A percentile compares a stretch with the other conserved stretches of the same genome.
These are phyloP conservation scores for Oreamnos americanus DNA, from an alignment of 2,113 vertebrate genomes.

Conservation along the genomic window DNA sequence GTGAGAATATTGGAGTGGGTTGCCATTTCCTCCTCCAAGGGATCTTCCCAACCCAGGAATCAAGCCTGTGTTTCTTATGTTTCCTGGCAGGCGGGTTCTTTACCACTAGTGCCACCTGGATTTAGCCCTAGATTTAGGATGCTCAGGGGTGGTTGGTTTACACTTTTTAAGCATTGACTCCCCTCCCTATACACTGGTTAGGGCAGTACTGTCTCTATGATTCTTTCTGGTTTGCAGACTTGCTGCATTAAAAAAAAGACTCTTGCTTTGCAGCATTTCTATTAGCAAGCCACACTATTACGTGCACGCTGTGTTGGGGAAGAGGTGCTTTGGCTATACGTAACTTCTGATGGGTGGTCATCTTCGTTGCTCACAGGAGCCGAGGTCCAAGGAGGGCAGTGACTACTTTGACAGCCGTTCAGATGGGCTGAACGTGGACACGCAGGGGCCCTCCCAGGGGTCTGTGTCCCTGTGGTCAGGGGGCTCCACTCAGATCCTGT, in stretches of 20 bases:
- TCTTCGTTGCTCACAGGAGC: conserved; percentile 84
- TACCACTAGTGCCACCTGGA: neutral
- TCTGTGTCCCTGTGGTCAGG: conserved; percentile 87
- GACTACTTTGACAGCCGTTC: conserved; percentile 92
- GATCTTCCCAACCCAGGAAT: neutral
- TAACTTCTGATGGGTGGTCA: neutral
- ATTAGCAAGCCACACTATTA: accelerated
- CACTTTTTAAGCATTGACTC: neutral
- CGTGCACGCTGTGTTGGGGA: accelerated
- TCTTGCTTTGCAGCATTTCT: neutral
- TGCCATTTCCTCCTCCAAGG: neutral
- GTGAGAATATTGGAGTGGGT: neutral
- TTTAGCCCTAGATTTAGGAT: neutral
- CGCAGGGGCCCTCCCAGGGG: conserved; percentile 83
- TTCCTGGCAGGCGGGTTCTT: neutral
- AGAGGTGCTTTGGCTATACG: accelerated
- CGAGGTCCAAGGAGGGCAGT: conserved; percentile 86
- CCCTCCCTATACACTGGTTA: neutral
- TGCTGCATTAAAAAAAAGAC: neutral
- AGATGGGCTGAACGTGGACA: conserved; percentile 87
- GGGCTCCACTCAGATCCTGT: conserved; percentile 74
- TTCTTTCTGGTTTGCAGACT: neutral
- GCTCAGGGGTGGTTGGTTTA: neutral
- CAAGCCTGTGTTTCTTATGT: neutral
- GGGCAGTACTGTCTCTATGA: neutral